These are phyloP conservation scores for Oikopleura albicans DNA, from an alignment of 23 tunicate genomes.

Conservation along the genomic window DNA sequence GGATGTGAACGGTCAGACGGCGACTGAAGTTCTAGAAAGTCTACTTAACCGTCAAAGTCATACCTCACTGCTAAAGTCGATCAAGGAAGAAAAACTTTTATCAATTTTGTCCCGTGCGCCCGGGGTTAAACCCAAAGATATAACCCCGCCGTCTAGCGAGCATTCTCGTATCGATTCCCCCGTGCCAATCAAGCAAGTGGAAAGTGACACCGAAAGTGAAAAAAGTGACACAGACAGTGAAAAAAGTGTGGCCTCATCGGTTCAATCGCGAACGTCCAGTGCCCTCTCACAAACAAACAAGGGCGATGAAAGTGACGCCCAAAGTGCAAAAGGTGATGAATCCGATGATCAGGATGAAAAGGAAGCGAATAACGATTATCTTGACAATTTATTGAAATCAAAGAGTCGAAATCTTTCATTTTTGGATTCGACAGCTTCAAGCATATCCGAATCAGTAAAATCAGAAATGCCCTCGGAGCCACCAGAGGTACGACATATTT, in stretches of 20 bases:
- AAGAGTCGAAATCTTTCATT: background rate
- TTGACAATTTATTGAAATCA: background rate
- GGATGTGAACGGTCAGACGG: background rate
- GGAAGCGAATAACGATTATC: background rate
- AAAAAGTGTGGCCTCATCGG: background rate
- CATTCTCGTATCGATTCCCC: background rate
- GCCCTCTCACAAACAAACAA: too few relatives aligned
- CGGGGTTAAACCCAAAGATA: background rate
- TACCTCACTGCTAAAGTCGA: background rate
- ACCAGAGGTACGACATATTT: too few relatives aligned
- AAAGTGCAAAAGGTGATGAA: background rate
- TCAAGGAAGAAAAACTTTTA: background rate
- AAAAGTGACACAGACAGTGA: background rate
- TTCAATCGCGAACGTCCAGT: too few relatives aligned
- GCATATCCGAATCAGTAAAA: background rate
- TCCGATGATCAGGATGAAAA: background rate
- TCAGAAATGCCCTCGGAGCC: too few relatives aligned
- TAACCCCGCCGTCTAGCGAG: background rate
- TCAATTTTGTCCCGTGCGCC: background rate
- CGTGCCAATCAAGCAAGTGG: background rate
- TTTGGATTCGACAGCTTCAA: background rate
- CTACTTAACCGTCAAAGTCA: background rate
- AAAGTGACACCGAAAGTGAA: background rate
- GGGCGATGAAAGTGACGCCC: background rate
- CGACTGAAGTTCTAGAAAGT: background rate